These are phyloP conservation scores for Ptychoptera contaminata DNA, from an alignment of 2,888 invertebrate species.

Conservation along the genomic window DNA sequence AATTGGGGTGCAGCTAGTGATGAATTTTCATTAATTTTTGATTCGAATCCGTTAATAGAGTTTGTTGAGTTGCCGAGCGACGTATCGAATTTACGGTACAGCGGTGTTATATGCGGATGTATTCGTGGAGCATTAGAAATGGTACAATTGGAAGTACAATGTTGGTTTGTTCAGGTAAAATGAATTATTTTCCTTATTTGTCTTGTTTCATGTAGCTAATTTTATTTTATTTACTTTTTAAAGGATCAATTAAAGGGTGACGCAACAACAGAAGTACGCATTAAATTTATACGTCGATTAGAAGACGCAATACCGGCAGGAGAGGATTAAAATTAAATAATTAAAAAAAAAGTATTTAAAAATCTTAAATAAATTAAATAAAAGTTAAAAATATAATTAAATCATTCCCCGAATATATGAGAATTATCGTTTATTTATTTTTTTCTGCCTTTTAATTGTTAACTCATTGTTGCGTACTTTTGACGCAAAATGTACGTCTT, in stretches of 20 bases:
- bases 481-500: too few species aligned
- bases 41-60: constrained; percentile 90
- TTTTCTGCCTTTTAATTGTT: too few species aligned
- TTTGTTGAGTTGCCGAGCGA: constrained; percentile 90
- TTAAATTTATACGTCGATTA: constrained; percentile 85
- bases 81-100: constrained; percentile 71
- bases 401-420: too few species aligned
- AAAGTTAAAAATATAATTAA: background rate
- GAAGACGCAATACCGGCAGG: constrained; percentile 98
- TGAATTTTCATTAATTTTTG: constrained; percentile 91
- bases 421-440: too few species aligned
- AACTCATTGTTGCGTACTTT: too few species aligned
- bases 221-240: constrained; percentile 12
- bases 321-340: constrained; percentile 57
- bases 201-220: background rate
- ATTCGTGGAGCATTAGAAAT: constrained; percentile 93
- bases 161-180: constrained; percentile 70
- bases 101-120: constrained; percentile 81
- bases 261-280: constrained; percentile 78
- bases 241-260: constrained; percentile 92
- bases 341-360: background rate
- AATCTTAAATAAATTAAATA: constrained; percentile 1
- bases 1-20: constrained; percentile 91
- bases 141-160: constrained; percentile 92
- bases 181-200: background rate